Evolutionary conservation across 2,888 invertebrate species (phyloP), one percentile per base, ranked within the genome.

Genomic region (Xanthorhoe designata): DNA sequence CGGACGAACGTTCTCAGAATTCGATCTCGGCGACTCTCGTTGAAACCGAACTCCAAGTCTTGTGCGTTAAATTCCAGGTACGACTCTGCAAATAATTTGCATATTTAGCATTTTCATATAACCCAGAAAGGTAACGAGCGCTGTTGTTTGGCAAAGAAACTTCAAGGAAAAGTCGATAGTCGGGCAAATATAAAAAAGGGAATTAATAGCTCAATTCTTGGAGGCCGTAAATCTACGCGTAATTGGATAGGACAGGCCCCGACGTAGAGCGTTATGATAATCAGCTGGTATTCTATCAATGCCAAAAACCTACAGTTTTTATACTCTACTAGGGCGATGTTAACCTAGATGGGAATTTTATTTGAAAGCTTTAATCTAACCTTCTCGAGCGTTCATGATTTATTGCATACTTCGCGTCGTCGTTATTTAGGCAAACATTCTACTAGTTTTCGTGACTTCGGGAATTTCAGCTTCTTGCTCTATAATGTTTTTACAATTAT

Each of bases 1-100:
- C 98, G 95, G 71, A 99, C 98, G 89, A 97, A 97, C 56, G 98
- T 98, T 91, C 99, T 95, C 77, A 98, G 94, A 83, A 98, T 97
- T 69, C 97, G 95, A 90, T 98, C 98, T 70, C 97, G 94, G 68
- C 97, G 94, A 72, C 97, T 97, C 90, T 98, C 97, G 90, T 98
- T 97, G 88, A 99, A 96, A 71, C 99, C 99, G 85, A 97, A 97
- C 94, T 98, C 97, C 85, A 98, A 95, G 87, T 97, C 96, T 92
- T 96, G 96, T 69, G 96, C 96, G 90, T 96, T 96, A 84, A 97
- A 94, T 90, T 97, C 96, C 89, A 96, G 91, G 90, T 97, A 97
- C 70, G 97, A 97, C 94, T 97, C 96, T 90, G 96, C 94, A 90
- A 88, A 78, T 45, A 64, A 90, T 90, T 89, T 87, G 79, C 85